phyloP scores from a whole-genome alignment of 2,797 vertebrate genomes.

The Urophycis tenuis region DNA sequence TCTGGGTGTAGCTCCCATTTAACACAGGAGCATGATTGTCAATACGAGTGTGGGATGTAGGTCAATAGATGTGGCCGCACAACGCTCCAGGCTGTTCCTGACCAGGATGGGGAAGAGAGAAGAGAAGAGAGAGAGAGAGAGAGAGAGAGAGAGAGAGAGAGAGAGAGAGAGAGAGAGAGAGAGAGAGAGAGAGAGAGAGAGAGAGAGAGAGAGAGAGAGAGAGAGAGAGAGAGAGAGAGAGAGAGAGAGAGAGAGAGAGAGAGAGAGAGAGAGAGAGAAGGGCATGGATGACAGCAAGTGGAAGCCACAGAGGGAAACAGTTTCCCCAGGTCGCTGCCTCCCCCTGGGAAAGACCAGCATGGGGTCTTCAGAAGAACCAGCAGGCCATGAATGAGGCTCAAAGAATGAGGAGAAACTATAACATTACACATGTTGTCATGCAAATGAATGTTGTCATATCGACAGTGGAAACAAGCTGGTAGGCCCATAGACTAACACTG shows the following conservation, averaged over 20 bases:
- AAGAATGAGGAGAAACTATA: neutral
- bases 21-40: too few relatives aligned
- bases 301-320: neutral
- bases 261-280: neutral
- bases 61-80: too few relatives aligned
- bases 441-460: neutral
- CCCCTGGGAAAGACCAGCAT: neutral
- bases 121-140: neutral
- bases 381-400: neutral
- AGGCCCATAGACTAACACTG: neutral
- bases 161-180: neutral
- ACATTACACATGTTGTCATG: neutral
- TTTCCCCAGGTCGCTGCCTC: too few relatives aligned
- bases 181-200: neutral
- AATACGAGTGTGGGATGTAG: too few relatives aligned
- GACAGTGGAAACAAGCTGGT: too few relatives aligned
- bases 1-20: too few relatives aligned
- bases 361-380: neutral
- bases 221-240: neutral
- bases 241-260: neutral
- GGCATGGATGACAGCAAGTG: neutral
- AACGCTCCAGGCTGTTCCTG: too few relatives aligned
- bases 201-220: neutral
- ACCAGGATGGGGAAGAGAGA: neutral
- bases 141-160: neutral